Conservation (phyloP, 2,888 invertebrate genomes). For the Antheraea yamamai region DNA sequence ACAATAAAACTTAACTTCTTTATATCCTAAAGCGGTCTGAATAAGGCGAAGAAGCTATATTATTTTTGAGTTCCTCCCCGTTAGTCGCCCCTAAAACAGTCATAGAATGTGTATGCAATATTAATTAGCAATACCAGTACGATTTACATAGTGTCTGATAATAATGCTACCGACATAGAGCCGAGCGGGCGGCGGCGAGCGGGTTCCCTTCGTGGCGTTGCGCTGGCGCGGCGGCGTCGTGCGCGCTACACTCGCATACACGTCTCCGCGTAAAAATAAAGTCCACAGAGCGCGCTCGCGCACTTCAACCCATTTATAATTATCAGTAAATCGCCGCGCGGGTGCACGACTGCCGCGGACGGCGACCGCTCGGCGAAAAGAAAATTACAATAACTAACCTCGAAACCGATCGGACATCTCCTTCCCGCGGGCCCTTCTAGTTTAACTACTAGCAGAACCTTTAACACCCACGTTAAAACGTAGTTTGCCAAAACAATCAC, state of each 20-base stretch:
- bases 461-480: constrained; percentile 51
- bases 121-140: constrained; percentile 67
- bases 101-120: constrained; percentile 67
- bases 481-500: constrained; percentile 50
- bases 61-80: constrained; percentile 64
- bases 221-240: constrained; percentile 59
- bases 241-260: constrained; percentile 73
- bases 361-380: constrained; percentile 72
- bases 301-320: constrained; percentile 80
- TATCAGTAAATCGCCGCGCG: constrained; percentile 80
- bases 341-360: constrained; percentile 74
- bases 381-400: constrained; percentile 59
- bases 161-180: constrained; percentile 65
- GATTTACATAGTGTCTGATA: constrained; percentile 66
- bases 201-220: constrained; percentile 65
- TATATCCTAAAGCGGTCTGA: constrained; percentile 47
- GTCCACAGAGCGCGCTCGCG: constrained; percentile 75
- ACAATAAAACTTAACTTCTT: constrained; percentile 33
- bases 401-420: constrained; percentile 51
- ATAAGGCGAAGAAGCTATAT: constrained; percentile 60
- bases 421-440: constrained; percentile 59
- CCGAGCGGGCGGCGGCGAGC: constrained; percentile 52
- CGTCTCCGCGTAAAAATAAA: constrained; percentile 81
- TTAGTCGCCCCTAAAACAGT: constrained; percentile 71
- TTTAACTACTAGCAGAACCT: constrained; percentile 52